phyloP scores from a whole-genome alignment of 2,797 vertebrate species.

The Cynodonichthys magdalenae region DNA sequence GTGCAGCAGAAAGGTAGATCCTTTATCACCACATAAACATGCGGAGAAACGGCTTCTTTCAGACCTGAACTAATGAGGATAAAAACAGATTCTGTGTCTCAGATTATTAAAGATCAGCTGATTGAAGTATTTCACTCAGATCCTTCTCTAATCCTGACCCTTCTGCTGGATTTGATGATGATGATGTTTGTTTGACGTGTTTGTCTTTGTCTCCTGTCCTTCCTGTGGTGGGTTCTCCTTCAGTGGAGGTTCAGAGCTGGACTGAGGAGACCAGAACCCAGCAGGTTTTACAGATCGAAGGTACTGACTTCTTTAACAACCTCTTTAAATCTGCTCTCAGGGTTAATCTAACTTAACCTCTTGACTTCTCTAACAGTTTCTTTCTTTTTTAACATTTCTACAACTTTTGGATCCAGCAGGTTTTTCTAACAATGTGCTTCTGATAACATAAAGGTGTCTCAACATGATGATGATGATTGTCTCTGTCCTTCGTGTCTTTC shows the following conservation, averaged over 20 bases:
- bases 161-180: background rate
- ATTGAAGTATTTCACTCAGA: background rate
- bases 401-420: background rate
- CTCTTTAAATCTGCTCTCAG: slow-evolving; percentile 5
- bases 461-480: background rate
- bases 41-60: background rate
- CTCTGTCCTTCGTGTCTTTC: slow-evolving; percentile 22
- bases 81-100: background rate
- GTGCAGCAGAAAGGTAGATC: slow-evolving; percentile 63
- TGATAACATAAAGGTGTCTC: background rate
- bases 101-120: background rate
- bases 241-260: slow-evolving; percentile 76
- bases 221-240: slow-evolving; percentile 55
- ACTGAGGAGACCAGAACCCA: slow-evolving; percentile 71
- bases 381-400: too few species aligned
- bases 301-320: slow-evolving; percentile 51
- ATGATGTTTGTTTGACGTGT: slow-evolving; percentile 18
- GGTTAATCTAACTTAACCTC: background rate
- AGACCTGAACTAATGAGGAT: background rate
- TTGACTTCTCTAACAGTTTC: background rate
- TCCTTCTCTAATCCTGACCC: too few species aligned
- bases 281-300: slow-evolving; percentile 66
- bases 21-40: slow-evolving; percentile 22
- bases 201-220: slow-evolving; percentile 43
- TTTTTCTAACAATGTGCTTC: background rate